Evolutionary conservation across 2,888 invertebrate genomes (phyloP), one percentile per base, ranked within the genome.

Genomic region (Sinelater perroti): DNA sequence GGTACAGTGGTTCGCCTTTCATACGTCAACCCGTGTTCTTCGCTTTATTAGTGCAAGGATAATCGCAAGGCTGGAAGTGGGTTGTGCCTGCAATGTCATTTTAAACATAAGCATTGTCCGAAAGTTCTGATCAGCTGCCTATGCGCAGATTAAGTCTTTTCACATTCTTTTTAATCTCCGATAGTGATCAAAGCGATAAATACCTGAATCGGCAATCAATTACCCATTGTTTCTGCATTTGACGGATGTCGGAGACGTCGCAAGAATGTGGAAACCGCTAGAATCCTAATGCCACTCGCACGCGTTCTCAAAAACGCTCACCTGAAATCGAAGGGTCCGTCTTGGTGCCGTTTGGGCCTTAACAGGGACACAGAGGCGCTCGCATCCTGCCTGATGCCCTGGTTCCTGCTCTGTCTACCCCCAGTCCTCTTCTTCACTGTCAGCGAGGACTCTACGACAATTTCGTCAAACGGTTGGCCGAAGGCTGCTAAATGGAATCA

Each of bases 391-490:
- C 62, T 53, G 31, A 44, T 51, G 46, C 67, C 59, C 45, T 66
- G 63, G 46, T 64, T 67, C 40, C 68, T 66, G 18, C 63, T 67
- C 49, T 71, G 71, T 53, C 75, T 61, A 28, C 60, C 55, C 11
- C 62, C 64, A 33, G 50, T 67, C 62, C 80, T 82, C 10, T 78
- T 76, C 53, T 75, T 76, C 11, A 82, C 80, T 26, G 77, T 76
- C 28, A 82, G 69, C 21, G 78, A 78, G 1, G 81, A 80, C 64
- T 81, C 79, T 1, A 82, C 79, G 2, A 82, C 78, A n/a, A 82
- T 80, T 70, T 82, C 82, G 67, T 82, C 81, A 57, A 75, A 75
- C 35, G 73, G 70, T 45, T 66, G 68, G 3, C 74, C 74, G 60
- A 72, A 72, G n/a, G 68, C 72, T 42, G 73, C 75, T 75, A 55